Percentiles rank a stretch among this genome's conserved stretches.
These are phyloP conservation scores for Thereva nobilitata DNA, from an alignment of 2,888 invertebrate genomes.

Conservation along the genomic window DNA sequence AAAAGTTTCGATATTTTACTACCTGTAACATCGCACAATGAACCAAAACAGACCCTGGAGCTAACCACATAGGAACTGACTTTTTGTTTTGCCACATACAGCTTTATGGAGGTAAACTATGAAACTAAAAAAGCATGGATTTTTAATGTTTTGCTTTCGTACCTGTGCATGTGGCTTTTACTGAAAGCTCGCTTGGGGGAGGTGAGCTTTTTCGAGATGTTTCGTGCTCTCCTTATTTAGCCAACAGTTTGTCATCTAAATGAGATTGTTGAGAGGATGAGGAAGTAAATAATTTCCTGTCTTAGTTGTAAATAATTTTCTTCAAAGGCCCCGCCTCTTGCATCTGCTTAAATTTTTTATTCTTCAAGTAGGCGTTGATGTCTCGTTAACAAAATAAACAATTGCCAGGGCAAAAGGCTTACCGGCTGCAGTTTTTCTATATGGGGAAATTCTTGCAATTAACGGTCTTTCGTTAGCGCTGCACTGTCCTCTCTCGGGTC, in stretches of 20 bases:
- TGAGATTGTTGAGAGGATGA: slow-evolving; percentile 31
- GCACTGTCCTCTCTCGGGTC: slow-evolving; percentile 28
- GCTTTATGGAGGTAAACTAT: too few species aligned
- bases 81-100: too few species aligned
- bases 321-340: slow-evolving; percentile 39
- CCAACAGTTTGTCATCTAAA: slow-evolving; percentile 33
- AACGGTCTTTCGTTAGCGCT: slow-evolving; percentile 38
- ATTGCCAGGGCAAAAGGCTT: slow-evolving; percentile 35
- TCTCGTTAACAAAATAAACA: slow-evolving; percentile 43
- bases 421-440: slow-evolving; percentile 41
- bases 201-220: slow-evolving; percentile 30
- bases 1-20: too few species aligned
- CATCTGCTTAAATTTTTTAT: slow-evolving; percentile 36
- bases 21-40: too few species aligned
- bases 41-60: too few species aligned
- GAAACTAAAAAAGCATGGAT: too few species aligned
- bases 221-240: slow-evolving; percentile 37
- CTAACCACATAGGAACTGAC: too few species aligned
- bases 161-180: slow-evolving; percentile 7
- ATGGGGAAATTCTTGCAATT: slow-evolving; percentile 38
- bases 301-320: slow-evolving; percentile 40
- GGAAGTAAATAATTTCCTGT: slow-evolving; percentile 42
- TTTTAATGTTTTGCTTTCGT: too few species aligned
- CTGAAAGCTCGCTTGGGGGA: slow-evolving; percentile 6
- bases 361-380: slow-evolving; percentile 43